phyloP scores from a whole-genome alignment of 2,113 vertebrate genomes.

The Cygnus buccinator region DNA sequence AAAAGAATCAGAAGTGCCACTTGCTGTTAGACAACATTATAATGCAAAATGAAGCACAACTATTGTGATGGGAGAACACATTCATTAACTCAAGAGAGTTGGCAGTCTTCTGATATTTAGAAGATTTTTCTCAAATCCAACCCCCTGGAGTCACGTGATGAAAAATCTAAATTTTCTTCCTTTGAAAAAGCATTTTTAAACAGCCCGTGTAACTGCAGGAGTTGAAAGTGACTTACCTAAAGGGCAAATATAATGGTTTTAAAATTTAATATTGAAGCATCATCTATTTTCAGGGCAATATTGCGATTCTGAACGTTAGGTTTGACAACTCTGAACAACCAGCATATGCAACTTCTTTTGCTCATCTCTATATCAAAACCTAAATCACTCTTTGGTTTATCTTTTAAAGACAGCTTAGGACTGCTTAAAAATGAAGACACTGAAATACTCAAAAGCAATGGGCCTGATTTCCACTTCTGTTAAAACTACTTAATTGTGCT shows the following conservation, averaged over 20 bases:
- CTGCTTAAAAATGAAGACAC: neutral
- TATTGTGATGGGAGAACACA: conserved; percentile 64
- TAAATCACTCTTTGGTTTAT: neutral
- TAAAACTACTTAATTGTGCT: neutral
- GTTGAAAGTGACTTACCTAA: neutral
- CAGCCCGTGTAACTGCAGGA: neutral
- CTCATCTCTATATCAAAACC: neutral
- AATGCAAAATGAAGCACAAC: conserved; percentile 66
- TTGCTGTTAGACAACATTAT: conserved; percentile 71
- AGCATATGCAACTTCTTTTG: neutral
- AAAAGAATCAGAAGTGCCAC: conserved; percentile 69
- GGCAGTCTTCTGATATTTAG: conserved; percentile 54
- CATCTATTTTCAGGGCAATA: neutral
- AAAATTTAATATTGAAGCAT: neutral
- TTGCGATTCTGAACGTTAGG: neutral
- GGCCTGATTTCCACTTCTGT: neutral
- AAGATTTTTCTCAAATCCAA: conserved; percentile 34
- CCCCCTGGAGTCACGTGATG: neutral
- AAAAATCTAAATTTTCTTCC: conserved; percentile 6
- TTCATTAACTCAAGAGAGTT: conserved; percentile 64
- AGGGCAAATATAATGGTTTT: neutral
- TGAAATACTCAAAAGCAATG: neutral
- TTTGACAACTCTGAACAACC: neutral
- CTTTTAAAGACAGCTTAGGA: neutral
- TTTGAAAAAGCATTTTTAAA: neutral